Evolutionary conservation across 1,140 invertebrate species (phyloP), one percentile per base, ranked within the genome.

Genomic region (Bactericera cockerelli): DNA sequence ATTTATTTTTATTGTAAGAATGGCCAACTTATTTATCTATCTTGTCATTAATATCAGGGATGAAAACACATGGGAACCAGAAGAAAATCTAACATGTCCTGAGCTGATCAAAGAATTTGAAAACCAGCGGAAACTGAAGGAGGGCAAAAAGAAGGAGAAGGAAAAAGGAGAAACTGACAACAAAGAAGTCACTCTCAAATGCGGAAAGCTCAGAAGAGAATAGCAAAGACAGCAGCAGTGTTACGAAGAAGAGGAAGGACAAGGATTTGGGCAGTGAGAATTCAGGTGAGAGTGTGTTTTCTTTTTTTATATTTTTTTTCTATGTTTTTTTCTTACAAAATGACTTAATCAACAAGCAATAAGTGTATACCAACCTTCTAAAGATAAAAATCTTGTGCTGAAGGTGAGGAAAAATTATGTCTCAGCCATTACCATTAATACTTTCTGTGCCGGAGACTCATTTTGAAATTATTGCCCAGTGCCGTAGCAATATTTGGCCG

Each of bases 61-160:
- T 56, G 80, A 82, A 61, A 81, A 81, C 59, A 82, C 81, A 2
- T 84, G 81, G 81, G 80, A 83, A 67, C 81, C 81, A 13, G 78
- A 81, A 68, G 81, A 82, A 64, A 84, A 85, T 67, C 68, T 89
- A 0, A 85, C 87, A 63, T 89, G 86, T 71, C 83, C 84, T n/a
- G 85, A 87, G 65, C 70, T 89, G n/a, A 87, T 89, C 64, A 74
- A 76, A 61, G 81, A 81, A 28, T 89, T 81, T 76, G 85, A 88
- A 70, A 78, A 82, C 36, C 26, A 82, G 16, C 19, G 61, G 28
- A 75, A 75, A 58, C 65, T 65, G 55, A 62, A 62, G 55, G 60
- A 64, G 57, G 61, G 22, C 10, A 61, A 58, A 22, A 68, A 65
- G 54, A 63, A 68, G 57, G 65, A 69, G 61, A 69, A 68, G 58